Conservation (phyloP, 2,888 invertebrate genomes). For the Andrena camellia region DNA sequence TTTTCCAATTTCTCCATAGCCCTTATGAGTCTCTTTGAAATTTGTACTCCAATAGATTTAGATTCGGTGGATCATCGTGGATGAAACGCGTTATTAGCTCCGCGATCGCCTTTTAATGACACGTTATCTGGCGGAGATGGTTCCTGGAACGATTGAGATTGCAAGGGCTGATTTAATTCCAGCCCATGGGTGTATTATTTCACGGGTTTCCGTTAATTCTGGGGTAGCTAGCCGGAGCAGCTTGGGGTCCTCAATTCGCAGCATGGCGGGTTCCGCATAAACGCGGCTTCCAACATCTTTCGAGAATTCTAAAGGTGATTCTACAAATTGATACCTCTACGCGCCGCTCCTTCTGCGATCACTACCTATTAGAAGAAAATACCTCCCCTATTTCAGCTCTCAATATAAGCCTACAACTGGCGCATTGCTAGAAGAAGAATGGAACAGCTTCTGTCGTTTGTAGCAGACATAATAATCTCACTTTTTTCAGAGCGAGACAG, state of each 20-base stretch:
- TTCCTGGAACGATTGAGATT: constrained; percentile 30
- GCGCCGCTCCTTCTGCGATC: too few species aligned
- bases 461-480: too few species aligned
- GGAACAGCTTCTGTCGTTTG: too few species aligned
- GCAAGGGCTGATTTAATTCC: constrained; percentile 34
- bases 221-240: constrained; percentile 16
- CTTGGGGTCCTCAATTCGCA: neutral
- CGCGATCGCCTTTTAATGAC: constrained; percentile 34
- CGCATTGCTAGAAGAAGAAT: too few species aligned
- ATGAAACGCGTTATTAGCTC: constrained; percentile 27
- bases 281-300: neutral
- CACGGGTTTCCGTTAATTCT: constrained; percentile 36
- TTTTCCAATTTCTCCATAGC: neutral
- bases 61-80: neutral
- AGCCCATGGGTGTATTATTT: neutral
- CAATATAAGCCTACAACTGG: too few species aligned
- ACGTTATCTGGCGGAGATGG: constrained; percentile 18
- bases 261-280: neutral
- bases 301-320: neutral
- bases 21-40: neutral
- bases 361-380: too few species aligned
- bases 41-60: constrained; percentile 21
- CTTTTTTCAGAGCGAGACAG: too few species aligned
- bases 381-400: too few species aligned
- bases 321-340: constrained; percentile 42